Percentiles rank a stretch among this genome's conserved stretches.
phyloP scores from a whole-genome alignment of 1,140 invertebrate species.

The Cherax quadricarinatus region DNA sequence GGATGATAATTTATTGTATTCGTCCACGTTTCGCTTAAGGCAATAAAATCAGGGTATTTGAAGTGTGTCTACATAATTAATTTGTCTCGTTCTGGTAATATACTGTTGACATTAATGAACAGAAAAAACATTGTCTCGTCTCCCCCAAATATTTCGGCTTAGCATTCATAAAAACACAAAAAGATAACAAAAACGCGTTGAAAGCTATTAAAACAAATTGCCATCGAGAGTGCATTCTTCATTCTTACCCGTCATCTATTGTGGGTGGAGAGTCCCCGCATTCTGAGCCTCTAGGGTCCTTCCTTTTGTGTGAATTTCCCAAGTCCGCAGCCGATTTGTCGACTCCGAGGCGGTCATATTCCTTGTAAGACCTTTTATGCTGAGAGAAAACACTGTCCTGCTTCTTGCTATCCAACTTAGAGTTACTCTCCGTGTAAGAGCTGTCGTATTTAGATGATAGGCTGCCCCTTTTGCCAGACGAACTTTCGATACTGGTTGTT shows the following conservation, averaged over 20 bases:
- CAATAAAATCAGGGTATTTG: too few relatives aligned
- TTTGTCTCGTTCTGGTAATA: too few relatives aligned
- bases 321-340: neutral
- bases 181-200: too few relatives aligned
- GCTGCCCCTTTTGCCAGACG: neutral
- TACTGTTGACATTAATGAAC: too few relatives aligned
- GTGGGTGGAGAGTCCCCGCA: neutral
- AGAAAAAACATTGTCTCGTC: too few relatives aligned
- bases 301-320: neutral
- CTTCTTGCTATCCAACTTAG: neutral
- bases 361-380: neutral
- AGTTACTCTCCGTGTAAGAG: neutral
- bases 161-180: too few relatives aligned
- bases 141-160: too few relatives aligned
- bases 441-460: conserved; percentile 3
- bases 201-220: too few relatives aligned
- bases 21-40: too few relatives aligned
- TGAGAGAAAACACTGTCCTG: neutral
- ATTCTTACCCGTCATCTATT: neutral
- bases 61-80: too few relatives aligned
- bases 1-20: too few relatives aligned
- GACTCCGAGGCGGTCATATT: neutral
- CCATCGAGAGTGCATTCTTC: too few relatives aligned
- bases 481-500: neutral
- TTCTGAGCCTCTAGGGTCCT: neutral